A percentile compares a stretch with the other conserved stretches of the same genome.
Conservation (phyloP, 2,888 invertebrate genomes). For the Leptopilina drosophilae region DNA sequence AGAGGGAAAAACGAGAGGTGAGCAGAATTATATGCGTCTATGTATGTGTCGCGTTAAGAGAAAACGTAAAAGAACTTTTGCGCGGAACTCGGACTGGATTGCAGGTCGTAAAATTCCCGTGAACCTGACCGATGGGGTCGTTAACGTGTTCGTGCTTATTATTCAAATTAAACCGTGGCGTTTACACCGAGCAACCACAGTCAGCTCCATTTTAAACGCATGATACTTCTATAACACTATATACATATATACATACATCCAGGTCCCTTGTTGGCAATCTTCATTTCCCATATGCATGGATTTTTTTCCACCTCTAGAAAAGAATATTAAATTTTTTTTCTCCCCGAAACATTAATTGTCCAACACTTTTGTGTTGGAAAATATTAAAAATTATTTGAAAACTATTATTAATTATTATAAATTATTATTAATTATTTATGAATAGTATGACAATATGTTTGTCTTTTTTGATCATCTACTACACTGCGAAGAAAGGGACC, state of each 20-base stretch:
- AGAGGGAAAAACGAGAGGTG: too few relatives aligned
- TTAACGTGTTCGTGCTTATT: slow-evolving; percentile 66
- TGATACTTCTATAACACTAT: slow-evolving; percentile 41
- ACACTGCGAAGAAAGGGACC: too few relatives aligned
- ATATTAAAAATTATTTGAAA: too few relatives aligned
- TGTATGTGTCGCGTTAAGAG: slow-evolving; percentile 8
- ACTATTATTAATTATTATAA: too few relatives aligned
- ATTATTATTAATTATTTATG: too few relatives aligned
- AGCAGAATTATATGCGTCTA: too few relatives aligned
- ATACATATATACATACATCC: neutral
- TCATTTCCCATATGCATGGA: slow-evolving; percentile 40
- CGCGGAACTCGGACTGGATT: slow-evolving; percentile 43
- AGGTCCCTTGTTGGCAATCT: slow-evolving; percentile 48
- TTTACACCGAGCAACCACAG: slow-evolving; percentile 57
- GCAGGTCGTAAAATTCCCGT: slow-evolving; percentile 55
- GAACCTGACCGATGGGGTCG: slow-evolving; percentile 63
- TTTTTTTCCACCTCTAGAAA: neutral
- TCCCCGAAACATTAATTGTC: neutral
- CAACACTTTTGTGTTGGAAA: too few relatives aligned
- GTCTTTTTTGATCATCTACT: too few relatives aligned
- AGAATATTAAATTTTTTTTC: neutral
- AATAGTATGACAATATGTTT: too few relatives aligned
- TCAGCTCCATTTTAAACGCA: slow-evolving; percentile 55
- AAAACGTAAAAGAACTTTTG: slow-evolving; percentile 19
- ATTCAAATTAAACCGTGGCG: slow-evolving; percentile 66